These are phyloP conservation scores for Felis catus DNA, from an alignment of 2,113 vertebrate genomes.

Conservation along the genomic window DNA sequence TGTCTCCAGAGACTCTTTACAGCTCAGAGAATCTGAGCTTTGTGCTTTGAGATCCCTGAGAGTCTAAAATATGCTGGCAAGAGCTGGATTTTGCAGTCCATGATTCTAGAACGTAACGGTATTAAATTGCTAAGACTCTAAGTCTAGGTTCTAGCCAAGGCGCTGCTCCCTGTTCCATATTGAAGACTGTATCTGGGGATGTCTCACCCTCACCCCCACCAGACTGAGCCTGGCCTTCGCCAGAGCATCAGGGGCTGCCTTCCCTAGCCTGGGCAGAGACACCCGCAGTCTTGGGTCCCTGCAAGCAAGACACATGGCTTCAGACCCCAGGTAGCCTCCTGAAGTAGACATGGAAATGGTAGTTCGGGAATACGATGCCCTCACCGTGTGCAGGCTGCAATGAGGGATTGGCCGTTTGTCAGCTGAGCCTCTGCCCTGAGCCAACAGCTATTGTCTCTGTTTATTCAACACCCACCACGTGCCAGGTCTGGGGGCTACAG, in stretches of 20 bases:
- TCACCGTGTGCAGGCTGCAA: background rate
- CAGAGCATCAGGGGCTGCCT: background rate
- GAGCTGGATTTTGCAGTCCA: background rate
- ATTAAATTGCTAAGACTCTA: background rate
- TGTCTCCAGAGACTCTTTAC: background rate
- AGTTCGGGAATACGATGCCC: background rate
- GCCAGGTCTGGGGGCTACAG: background rate
- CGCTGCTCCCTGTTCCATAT: background rate
- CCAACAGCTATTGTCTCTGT: background rate
- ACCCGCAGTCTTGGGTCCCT: no score
- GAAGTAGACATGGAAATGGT: background rate
- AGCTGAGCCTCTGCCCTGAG: background rate
- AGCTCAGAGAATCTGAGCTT: background rate
- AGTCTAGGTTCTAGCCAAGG: background rate
- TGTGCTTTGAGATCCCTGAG: slow-evolving; percentile 10
- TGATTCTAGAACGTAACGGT: background rate
- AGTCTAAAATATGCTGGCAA: background rate
- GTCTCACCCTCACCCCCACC: background rate
- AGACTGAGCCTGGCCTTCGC: background rate
- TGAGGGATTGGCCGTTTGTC: background rate
- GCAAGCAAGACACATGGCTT: background rate
- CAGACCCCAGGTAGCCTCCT: background rate
- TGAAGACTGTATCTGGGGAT: background rate
- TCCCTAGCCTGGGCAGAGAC: background rate
- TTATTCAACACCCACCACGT: background rate